A percentile compares a stretch with the other conserved stretches of the same genome.
phyloP scores from a whole-genome alignment of 2,888 invertebrate species.

The Microplitis manilae region DNA sequence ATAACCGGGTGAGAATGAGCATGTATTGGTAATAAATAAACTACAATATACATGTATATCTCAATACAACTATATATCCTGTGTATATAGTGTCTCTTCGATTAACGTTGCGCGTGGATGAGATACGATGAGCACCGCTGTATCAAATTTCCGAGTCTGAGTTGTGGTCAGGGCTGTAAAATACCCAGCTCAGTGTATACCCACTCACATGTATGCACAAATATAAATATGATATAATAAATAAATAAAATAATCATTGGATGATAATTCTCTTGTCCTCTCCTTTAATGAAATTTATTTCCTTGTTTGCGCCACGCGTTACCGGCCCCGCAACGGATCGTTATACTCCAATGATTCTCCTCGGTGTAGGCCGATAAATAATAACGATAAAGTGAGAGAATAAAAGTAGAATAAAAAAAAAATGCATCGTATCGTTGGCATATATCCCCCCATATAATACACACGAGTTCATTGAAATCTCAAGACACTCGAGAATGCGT shows the following conservation, averaged over 20 bases:
- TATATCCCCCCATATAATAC: slow-evolving; percentile 11
- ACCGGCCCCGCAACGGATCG: slow-evolving; percentile 35
- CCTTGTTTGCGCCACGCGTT: slow-evolving; percentile 44
- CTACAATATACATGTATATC: slow-evolving; percentile 10
- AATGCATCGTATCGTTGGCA: slow-evolving; percentile 6
- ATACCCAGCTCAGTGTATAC: background rate
- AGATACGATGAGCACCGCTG: slow-evolving; percentile 35
- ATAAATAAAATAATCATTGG: slow-evolving; percentile 10
- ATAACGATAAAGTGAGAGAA: slow-evolving; percentile 26
- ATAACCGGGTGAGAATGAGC: slow-evolving; percentile 29
- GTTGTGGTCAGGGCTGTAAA: slow-evolving; percentile 13
- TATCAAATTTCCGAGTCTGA: slow-evolving; percentile 24
- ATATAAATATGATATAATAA: slow-evolving; percentile 15
- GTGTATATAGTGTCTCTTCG: slow-evolving; percentile 7
- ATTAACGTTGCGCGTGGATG: slow-evolving; percentile 14
- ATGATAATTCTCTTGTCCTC: slow-evolving; percentile 14
- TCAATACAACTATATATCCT: slow-evolving; percentile 1
- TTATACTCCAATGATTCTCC: slow-evolving; percentile 23
- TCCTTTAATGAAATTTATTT: slow-evolving; percentile 45
- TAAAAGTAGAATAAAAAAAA: slow-evolving; percentile 23
- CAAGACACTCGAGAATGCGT: slow-evolving; percentile 20
- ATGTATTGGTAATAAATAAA: background rate
- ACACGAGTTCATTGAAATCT: slow-evolving; percentile 30
- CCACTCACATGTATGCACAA: background rate
- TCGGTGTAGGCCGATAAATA: slow-evolving; percentile 30